These are phyloP conservation scores for Nannobrachium achirus DNA, from an alignment of 2,113 vertebrate species.

Conservation along the genomic window DNA sequence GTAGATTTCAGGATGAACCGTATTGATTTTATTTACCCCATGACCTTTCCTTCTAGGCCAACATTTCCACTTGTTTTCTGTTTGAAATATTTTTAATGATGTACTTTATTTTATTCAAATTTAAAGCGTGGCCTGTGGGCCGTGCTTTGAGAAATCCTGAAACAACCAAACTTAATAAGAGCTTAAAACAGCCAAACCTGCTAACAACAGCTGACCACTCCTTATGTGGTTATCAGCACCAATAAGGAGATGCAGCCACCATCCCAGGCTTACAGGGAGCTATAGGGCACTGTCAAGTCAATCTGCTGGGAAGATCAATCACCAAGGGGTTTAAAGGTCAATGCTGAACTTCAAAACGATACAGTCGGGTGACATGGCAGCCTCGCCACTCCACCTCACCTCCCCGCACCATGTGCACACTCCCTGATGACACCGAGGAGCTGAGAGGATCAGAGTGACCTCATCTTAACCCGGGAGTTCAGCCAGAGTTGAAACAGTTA, in stretches of 20 bases:
- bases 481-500: too few relatives aligned
- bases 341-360: conserved; percentile 36
- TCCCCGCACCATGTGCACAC: background rate
- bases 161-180: too few relatives aligned
- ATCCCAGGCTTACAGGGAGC: conserved; percentile 38
- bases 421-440: conserved; percentile 7
- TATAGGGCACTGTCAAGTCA: conserved; percentile 2
- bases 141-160: too few relatives aligned
- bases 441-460: conserved; percentile 5
- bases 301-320: conserved; percentile 55
- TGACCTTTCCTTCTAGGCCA: too few relatives aligned
- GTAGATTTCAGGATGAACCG: too few relatives aligned
- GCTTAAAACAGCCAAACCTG: too few relatives aligned
- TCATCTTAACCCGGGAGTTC: conserved; percentile 14
- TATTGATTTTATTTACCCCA: too few relatives aligned
- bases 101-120: too few relatives aligned
- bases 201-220: background rate
- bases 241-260: conserved; percentile 36
- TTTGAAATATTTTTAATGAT: too few relatives aligned
- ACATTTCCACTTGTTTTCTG: too few relatives aligned
- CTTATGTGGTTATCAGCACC: conserved; percentile 23
- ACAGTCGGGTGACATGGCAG: conserved; percentile 4
- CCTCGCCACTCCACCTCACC: too few relatives aligned
- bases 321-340: conserved; percentile 42
- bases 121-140: too few relatives aligned